Base-by-base conservation (phyloP, 2,888 invertebrate genomes). In the Drosophila multiciliata region DNA sequence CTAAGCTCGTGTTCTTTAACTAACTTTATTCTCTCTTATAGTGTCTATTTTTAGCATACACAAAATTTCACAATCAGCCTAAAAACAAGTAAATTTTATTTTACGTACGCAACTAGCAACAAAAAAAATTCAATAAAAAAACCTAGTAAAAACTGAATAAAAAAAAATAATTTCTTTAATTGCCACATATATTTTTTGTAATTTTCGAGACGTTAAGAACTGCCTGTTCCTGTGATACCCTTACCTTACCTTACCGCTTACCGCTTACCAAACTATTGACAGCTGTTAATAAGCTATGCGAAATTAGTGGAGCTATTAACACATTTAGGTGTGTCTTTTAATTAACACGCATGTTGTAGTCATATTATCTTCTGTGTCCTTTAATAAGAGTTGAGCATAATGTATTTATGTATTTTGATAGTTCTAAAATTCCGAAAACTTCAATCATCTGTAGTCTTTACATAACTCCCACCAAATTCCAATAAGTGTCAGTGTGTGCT, bases 41-140 rank as follows among this genome's bases (percentile, higher is more conserved):
- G 23, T 72, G 75, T 77, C 77, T 89, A 85, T 84, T 85, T 89
- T 75, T 75, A 73, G 85, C 64, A 15, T 64, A 68, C 61, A 17
- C 55, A 45, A 54, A 50, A 53, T 71, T 70, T 66, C n/a, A 64
- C 75, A 75, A 49, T 49, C 12, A 52, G 54, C 35, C 45, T 49
- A 49, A 57, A 59, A 54, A 61, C 40, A 54, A 68, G 57, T 67
- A 52, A 36, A 58, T 40, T 58, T 59, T 60, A 38, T 65, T 62
- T 23, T 8, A 15, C 23, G 23, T 45, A 60, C 48, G 60, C 57
- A 42, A 33, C 54, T 40, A 26, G 20, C 52, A 61, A 52, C 65
- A 52, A 32, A n/a, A 49, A 50, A 55, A 54, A 33, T n/a, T 2
- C 35, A 49, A 57, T 68, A 45, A 32, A 42, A 45, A 71, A 45